Evolutionary conservation across 2,888 invertebrate species (phyloP), one percentile per base, ranked within the genome.

Genomic region (Asteroscopus sphinx): DNA sequence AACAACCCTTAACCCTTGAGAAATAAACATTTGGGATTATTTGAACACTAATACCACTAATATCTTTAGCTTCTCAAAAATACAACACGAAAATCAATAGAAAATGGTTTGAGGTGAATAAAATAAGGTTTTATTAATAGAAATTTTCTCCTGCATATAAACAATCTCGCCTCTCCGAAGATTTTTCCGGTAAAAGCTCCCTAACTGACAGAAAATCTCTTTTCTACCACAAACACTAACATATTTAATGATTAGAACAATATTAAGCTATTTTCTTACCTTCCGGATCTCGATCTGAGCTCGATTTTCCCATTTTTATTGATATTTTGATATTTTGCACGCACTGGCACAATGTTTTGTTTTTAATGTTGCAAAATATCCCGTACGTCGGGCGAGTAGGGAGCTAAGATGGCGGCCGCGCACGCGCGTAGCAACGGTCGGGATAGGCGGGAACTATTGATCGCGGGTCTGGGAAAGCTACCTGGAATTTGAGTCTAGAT

Each of bases 361-460:
- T 86, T 85, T 76, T 68, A 70, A 56, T 65, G 62, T 68, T 69
- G 63, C 55, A 68, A 56, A 41, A 69, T 64, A 61, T 80, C 79
- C 78, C 73, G 68, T 63, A 52, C 55, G 67, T 56, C 62, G 17
- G 56, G 45, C 44, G 49, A 51, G 65, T 73, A 53, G 66, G 64
- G 53, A 60, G 62, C 15, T 68, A 85, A 84, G 62, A 87, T 87
- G 85, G 77, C 71, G 56, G 67, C 76, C 83, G 84, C 92, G 91
- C 82, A 60, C 72, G 81, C 82, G 80, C 46, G 7, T 48, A 30
- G 8, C 12, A 3, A 16, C 15, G 30, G 41, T 44, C 59, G 71
- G 86, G 85, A 83, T 80, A 82, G 77, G 75, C 58, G 76, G 81
- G 81, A 76, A 59, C 16, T 92, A 92, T 92, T 92, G 92, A 92